Percentiles rank a stretch among this genome's conserved stretches.
Conservation (phyloP, 2,113 vertebrate species). For the Solea solea region DNA sequence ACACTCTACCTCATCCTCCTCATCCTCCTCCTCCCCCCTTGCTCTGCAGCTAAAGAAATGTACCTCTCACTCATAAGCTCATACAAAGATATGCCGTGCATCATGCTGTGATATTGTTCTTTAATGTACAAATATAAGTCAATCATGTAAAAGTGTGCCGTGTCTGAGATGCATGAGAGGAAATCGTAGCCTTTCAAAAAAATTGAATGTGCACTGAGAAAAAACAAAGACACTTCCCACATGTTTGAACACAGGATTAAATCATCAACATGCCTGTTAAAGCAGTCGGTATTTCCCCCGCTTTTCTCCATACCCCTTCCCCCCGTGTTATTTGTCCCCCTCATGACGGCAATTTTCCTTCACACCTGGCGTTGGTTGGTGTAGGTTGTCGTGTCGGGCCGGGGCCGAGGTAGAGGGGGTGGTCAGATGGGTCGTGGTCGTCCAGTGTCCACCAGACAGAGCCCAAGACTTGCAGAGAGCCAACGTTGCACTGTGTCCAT, state of each 20-base stretch:
- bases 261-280: conserved; percentile 38
- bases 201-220: conserved; percentile 34
- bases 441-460: conserved; percentile 86
- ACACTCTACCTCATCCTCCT: conserved; percentile 30
- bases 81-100: conserved; percentile 66
- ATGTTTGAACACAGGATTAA: conserved; percentile 30
- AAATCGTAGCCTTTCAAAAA: conserved; percentile 29
- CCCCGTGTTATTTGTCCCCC: conserved; percentile 19
- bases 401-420: conserved; percentile 86
- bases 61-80: conserved; percentile 57
- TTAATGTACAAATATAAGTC: conserved; percentile 68
- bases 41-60: conserved; percentile 46
- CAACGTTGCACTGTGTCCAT: conserved; percentile 91
- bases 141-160: conserved; percentile 53
- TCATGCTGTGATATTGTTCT: conserved; percentile 60
- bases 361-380: conserved; percentile 22
- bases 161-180: conserved; percentile 31
- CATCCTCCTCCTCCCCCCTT: conserved; percentile 31
- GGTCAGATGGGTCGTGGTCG: conserved; percentile 84
- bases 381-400: conserved; percentile 90
- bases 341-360: conserved; percentile 57
- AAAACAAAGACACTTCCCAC: conserved; percentile 11
- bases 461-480: conserved; percentile 83
- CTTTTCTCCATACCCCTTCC: background rate
- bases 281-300: conserved; percentile 30